Conservation (phyloP, 2,113 vertebrate species). For the Cavia porcellus region DNA sequence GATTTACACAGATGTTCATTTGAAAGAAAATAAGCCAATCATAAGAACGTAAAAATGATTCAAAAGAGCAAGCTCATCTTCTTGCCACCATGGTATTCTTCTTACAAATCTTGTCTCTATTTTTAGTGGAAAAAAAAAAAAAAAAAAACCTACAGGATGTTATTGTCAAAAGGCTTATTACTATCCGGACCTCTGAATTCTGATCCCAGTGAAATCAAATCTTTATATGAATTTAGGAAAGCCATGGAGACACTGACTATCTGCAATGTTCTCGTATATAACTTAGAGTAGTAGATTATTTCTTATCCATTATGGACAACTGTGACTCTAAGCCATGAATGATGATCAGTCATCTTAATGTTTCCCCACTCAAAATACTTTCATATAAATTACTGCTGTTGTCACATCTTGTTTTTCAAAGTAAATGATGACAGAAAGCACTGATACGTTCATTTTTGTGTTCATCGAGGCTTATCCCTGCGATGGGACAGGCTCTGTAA, state of each 20-base stretch:
- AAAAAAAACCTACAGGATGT: accelerated
- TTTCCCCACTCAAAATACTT: background rate
- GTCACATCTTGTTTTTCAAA: background rate
- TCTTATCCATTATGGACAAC: background rate
- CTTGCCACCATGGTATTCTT: background rate
- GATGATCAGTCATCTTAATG: background rate
- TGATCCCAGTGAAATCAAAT: background rate
- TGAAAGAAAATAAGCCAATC: background rate
- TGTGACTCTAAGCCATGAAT: background rate
- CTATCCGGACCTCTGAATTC: background rate
- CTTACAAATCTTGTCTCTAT: background rate
- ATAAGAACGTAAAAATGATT: background rate
- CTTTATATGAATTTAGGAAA: background rate
- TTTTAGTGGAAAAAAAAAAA: background rate
- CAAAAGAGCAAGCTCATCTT: background rate
- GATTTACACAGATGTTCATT: background rate
- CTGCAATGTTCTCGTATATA: background rate
- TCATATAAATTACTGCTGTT: background rate
- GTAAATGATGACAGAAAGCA: background rate
- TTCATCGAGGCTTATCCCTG: background rate
- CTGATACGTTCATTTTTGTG: background rate
- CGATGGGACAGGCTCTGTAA: background rate
- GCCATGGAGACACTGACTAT: background rate
- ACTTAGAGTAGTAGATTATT: background rate
- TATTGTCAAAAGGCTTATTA: background rate